Evolutionary conservation across 2,797 vertebrate species (phyloP), one percentile per base, ranked within the genome.

Genomic region (Epinephelus malabaricus): DNA sequence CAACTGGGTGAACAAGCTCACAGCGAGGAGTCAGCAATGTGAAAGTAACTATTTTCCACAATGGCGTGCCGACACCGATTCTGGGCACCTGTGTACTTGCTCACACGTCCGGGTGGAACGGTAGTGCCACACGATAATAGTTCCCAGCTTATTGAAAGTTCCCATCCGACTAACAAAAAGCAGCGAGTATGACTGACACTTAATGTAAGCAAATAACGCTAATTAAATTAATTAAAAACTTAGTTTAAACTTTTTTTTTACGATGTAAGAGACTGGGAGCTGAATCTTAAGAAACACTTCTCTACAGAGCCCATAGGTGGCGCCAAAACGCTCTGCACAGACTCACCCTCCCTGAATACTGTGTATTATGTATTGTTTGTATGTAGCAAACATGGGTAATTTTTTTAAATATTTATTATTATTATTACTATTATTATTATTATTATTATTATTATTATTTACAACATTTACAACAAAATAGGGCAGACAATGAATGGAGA

Each of bases 41-140:
- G 68, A 74, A 51, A 86, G 70, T 78, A 85, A 91, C 86, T 89
- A 71, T 55, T 88, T 78, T 45, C 89, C 78, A 95, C 93, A 95
- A 95, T 92, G 90, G 93, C 95, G 93, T 94, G 92, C 80, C 47
- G 69, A 88, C 61, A 73, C 43, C 40, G 66, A 87, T 54, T 73
- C 73, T 54, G 53, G 47, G 69, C 49, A 56, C 56, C 0, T 53
- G 88, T 81, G 84, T 86, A 87, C 79, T 78, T 1, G 23, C 38
- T 87, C 5, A 86, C 1, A 53, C 3, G 15, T 84, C 92, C 94
- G 92, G 67, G 43, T 51, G 6, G 83, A 86, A 81, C 63, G 27
- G 38, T 30, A 14, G 27, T 7, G 1, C 14, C 9, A 1, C 27
- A 2, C 1, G 19, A 60, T 6, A 74, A 58, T 1, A 13, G 83